Percentiles rank a stretch among this genome's conserved stretches.
Conservation (phyloP, 2,113 vertebrate genomes). For the Silurus glanis region DNA sequence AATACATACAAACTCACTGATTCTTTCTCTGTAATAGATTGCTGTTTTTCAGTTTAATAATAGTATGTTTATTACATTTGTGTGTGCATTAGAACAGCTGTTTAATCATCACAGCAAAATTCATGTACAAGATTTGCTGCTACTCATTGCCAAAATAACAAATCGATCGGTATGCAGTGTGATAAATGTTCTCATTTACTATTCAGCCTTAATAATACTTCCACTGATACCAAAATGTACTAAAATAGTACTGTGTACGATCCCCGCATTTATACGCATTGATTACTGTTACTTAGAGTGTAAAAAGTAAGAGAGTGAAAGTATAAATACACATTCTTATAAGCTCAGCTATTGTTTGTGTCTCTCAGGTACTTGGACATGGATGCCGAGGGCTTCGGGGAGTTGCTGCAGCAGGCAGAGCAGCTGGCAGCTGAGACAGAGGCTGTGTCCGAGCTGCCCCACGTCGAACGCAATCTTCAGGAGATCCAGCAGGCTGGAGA, state of each 20-base stretch:
- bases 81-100: neutral
- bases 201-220: neutral
- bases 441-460: slow-evolving; percentile 92
- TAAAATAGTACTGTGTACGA: neutral
- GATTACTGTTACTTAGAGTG: neutral
- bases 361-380: slow-evolving; percentile 65
- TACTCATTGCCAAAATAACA: neutral
- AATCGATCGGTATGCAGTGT: neutral
- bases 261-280: neutral
- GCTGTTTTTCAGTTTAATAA: neutral
- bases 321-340: neutral
- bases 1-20: neutral
- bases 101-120: neutral
- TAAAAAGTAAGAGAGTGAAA: neutral
- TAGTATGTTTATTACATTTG: neutral
- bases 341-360: neutral
- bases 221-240: neutral
- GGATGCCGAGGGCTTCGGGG: slow-evolving; percentile 93
- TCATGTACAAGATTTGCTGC: neutral
- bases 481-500: slow-evolving; percentile 97
- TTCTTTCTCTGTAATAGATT: neutral
- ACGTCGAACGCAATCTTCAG: slow-evolving; percentile 91
- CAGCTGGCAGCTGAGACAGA: slow-evolving; percentile 96
- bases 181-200: neutral
- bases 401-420: slow-evolving; percentile 96